These are phyloP conservation scores for Brachionus manjavacas DNA, from an alignment of 1,140 invertebrate species.

Conservation along the genomic window DNA sequence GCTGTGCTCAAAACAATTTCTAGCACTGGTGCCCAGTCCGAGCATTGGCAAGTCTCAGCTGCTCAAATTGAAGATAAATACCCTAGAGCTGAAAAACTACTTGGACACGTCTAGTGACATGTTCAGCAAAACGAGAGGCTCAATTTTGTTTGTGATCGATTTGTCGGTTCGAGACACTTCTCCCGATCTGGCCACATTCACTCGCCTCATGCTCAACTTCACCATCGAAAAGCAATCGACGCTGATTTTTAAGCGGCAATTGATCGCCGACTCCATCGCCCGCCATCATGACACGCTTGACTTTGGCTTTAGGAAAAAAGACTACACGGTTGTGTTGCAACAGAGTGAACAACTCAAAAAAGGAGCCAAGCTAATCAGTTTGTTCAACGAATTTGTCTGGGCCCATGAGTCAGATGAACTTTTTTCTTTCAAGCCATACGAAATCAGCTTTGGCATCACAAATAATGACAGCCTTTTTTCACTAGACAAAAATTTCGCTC, in stretches of 20 bases:
- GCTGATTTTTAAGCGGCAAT: background rate
- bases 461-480: background rate
- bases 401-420: background rate
- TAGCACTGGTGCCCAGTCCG: background rate
- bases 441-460: background rate
- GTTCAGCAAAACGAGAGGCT: background rate
- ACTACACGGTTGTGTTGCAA: background rate
- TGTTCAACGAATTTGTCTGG: conserved; percentile 11
- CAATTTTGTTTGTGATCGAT: background rate
- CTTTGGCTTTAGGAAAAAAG: conserved; percentile 2
- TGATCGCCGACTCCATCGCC: background rate
- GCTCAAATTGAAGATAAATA: background rate
- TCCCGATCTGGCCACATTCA: background rate
- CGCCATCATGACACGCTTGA: background rate
- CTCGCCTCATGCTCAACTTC: background rate
- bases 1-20: conserved; percentile 5
- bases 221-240: background rate
- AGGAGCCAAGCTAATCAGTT: background rate
- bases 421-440: background rate
- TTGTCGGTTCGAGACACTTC: conserved; percentile 4
- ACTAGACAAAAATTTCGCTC: background rate
- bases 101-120: conserved; percentile 21
- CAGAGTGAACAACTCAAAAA: background rate
- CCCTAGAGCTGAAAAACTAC: background rate
- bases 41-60: background rate